A percentile compares a stretch with the other conserved stretches of the same genome.
Evolutionary conservation across 1,140 invertebrate genomes (phyloP).

Genomic region (Oncopeltus fasciatus): DNA sequence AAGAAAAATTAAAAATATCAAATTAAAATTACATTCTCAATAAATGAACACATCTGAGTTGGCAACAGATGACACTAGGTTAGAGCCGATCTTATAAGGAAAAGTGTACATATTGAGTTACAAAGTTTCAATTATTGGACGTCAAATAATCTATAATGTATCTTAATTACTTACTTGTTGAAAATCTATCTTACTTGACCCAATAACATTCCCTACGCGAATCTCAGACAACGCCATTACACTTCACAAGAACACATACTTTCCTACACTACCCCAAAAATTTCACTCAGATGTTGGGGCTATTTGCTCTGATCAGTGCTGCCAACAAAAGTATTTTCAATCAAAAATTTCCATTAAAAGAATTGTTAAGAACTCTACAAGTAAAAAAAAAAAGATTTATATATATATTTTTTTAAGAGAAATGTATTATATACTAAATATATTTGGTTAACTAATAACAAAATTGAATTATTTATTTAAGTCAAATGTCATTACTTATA

Average conservation of each 20-base stretch:
- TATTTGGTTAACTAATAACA: no score
- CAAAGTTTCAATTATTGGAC: background rate
- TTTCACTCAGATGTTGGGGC: background rate
- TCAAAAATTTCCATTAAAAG: background rate
- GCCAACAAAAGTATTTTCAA: background rate
- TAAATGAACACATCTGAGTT: conserved; percentile 18
- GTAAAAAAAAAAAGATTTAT: no score
- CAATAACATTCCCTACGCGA: conserved; percentile 18
- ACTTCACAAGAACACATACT: conserved; percentile 15
- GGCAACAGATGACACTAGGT: conserved; percentile 12
- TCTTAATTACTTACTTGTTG: conserved; percentile 6
- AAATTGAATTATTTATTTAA: no score
- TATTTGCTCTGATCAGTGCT: background rate
- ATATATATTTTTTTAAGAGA: no score
- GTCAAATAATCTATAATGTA: background rate
- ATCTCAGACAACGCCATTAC: conserved; percentile 20
- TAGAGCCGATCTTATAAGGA: background rate
- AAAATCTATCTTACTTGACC: conserved; percentile 13
- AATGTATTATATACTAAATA: no score
- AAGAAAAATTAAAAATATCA: background rate
- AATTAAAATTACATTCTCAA: conserved; percentile 4
- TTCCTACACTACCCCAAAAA: conserved; percentile 2
- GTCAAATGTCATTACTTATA: no score
- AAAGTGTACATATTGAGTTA: background rate
- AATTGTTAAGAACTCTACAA: background rate